Percentiles rank a stretch among this genome's conserved stretches.
These are phyloP conservation scores for Antitype chi DNA, from an alignment of 2,888 invertebrate species.

Conservation along the genomic window DNA sequence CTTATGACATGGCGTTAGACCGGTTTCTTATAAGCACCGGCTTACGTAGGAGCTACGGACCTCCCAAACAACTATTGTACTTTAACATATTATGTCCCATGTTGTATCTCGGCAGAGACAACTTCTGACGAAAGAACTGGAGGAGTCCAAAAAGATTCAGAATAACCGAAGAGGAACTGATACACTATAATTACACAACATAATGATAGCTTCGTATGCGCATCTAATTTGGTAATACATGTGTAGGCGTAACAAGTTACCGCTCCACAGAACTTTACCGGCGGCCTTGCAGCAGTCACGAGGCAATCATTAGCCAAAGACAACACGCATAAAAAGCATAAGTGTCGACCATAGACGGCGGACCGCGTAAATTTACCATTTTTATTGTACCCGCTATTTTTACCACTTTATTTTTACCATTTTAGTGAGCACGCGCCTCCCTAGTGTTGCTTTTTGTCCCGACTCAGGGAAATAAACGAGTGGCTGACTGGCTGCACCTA, in stretches of 20 bases:
- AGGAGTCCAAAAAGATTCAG: constrained; percentile 2
- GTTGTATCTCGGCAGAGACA: not conserved
- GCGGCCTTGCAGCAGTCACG: constrained; percentile 77
- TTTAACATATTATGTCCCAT: not conserved
- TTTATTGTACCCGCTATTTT: constrained; percentile 88
- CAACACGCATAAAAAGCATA: constrained; percentile 90
- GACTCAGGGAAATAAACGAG: constrained; percentile 73
- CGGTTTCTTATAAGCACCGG: too few species aligned
- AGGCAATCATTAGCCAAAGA: constrained; percentile 88
- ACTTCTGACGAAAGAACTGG: constrained; percentile 5
- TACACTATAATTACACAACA: constrained; percentile 48
- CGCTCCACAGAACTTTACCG: constrained; percentile 72
- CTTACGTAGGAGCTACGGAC: too few species aligned
- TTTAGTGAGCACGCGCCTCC: constrained; percentile 86
- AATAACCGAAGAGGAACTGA: constrained; percentile 41
- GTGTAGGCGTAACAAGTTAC: constrained; percentile 65
- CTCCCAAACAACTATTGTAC: not conserved
- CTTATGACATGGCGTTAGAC: too few species aligned
- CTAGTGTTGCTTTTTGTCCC: constrained; percentile 80
- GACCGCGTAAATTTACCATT: constrained; percentile 89
- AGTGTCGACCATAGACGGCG: constrained; percentile 84
- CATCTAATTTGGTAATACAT: constrained; percentile 56
- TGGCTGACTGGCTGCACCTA: constrained; percentile 65
- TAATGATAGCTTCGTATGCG: constrained; percentile 39
- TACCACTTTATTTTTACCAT: constrained; percentile 85